Conservation (phyloP, 1,140 invertebrate species). For the Colletes gigas region DNA sequence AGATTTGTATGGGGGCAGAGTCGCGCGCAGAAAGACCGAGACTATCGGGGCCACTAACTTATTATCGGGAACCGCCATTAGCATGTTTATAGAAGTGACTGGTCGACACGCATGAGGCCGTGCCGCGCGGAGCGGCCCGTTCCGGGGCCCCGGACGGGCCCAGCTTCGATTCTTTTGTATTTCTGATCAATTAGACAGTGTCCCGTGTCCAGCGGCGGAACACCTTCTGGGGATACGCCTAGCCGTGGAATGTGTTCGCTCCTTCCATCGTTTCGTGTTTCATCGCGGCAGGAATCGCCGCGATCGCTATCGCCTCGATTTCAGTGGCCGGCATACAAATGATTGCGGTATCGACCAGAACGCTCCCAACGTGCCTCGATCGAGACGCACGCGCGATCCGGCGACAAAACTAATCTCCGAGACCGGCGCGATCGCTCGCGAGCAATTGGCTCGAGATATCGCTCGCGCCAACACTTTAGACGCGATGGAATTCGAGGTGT, state of each 20-base stretch:
- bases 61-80: conserved; percentile 73
- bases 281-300: background rate
- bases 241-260: conserved; percentile 36
- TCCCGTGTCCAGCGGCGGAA: conserved; percentile 20
- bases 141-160: background rate
- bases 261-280: background rate
- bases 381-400: background rate
- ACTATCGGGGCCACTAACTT: conserved; percentile 68
- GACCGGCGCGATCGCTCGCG: too few relatives aligned
- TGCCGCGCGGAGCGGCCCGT: background rate
- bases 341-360: conserved; percentile 33
- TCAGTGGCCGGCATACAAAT: conserved; percentile 34
- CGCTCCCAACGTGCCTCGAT: background rate
- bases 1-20: conserved; percentile 29
- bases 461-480: too few relatives aligned
- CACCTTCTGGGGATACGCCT: conserved; percentile 53
- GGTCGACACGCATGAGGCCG: conserved; percentile 35
- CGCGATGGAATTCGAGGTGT: too few relatives aligned
- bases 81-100: conserved; percentile 73
- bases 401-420: too few relatives aligned
- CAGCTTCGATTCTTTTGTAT: conserved; percentile 55
- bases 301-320: conserved; percentile 42
- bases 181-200: conserved; percentile 68
- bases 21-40: conserved; percentile 40
- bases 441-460: too few relatives aligned